Base-by-base conservation (phyloP, 2,888 invertebrate genomes). In the Chrysolina americana region DNA sequence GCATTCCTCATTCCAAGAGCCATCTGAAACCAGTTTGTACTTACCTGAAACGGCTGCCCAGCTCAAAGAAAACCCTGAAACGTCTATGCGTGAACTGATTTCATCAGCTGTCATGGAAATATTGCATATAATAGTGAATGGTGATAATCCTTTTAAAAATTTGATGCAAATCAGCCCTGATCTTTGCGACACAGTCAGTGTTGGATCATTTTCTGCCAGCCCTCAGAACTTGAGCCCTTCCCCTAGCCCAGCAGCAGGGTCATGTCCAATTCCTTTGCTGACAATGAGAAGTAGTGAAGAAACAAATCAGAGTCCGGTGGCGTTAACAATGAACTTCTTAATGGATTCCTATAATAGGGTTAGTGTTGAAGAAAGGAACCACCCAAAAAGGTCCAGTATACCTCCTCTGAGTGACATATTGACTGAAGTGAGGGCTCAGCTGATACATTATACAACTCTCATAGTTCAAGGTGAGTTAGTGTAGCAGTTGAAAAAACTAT, bases 331-430 rank as follows among this genome's bases (percentile, higher is more conserved):
- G 23, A 82, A 83, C 65, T 93, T 92, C 83, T 86, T 93, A 71
- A 87, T 92, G 82, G 92, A 92, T 78, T 91, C 91, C 84, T 95
- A 95, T 86, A 92, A 92, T 50, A 91, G 94, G 81, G 93, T 94
- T 17, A 91, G 92, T 48, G 85, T 92, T 0, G 95, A 95, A 85
- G 95, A 95, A 86, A 89, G 94, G 80, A 93, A 92, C 84, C 91
- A 94, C 85, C 93, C 95, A 21, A 95, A 94, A 89, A 92, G 92
- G 85, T 92, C 93, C 81, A 94, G 93, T 76, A 91, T 92, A 79
- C 93, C 94, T 2, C 94, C 94, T 8, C 86, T 95, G 76, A 93
- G 93, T 83, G 92, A 92, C 79, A 88, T 94, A 65, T 87, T 96
- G 70, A 84, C 89, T 76, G 90, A 88, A 83, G 84, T 92, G 79